Conservation (phyloP, 2,113 vertebrate species). For the Paradisaea rubra region DNA sequence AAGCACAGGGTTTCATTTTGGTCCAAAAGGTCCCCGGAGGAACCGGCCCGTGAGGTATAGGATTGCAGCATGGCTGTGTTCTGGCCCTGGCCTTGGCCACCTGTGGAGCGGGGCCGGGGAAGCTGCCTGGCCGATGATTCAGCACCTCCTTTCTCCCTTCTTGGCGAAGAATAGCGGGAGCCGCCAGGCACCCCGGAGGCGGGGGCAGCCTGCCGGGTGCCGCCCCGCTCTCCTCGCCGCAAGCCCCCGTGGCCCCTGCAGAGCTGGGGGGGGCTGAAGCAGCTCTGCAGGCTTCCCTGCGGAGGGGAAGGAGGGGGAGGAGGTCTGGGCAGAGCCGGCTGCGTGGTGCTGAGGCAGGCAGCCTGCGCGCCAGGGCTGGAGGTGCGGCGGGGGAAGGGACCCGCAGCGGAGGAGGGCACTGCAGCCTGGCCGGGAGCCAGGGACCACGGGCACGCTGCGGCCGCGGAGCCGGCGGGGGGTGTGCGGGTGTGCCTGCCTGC, state of each 20-base stretch:
- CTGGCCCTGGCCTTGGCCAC: neutral
- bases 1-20: neutral
- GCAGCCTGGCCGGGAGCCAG: conserved; percentile 52
- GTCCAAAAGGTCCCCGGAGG: neutral
- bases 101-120: neutral
- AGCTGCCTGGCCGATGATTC: neutral
- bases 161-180: neutral
- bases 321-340: neutral
- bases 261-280: neutral
- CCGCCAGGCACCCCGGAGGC: neutral
- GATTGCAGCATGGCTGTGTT: neutral
- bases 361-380: neutral
- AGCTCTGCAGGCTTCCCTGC: neutral
- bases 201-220: neutral
- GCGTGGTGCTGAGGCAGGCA: neutral
- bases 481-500: neutral
- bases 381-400: conserved; percentile 1
- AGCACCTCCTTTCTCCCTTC: neutral
- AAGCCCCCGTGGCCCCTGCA: neutral
- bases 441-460: neutral
- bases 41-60: fast-evolving
- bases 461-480: neutral
- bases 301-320: neutral
- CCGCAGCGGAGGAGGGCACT: conserved; percentile 8
- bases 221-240: neutral